These are phyloP conservation scores for Drosophila limbata DNA, from an alignment of 2,888 invertebrate genomes.

Conservation along the genomic window DNA sequence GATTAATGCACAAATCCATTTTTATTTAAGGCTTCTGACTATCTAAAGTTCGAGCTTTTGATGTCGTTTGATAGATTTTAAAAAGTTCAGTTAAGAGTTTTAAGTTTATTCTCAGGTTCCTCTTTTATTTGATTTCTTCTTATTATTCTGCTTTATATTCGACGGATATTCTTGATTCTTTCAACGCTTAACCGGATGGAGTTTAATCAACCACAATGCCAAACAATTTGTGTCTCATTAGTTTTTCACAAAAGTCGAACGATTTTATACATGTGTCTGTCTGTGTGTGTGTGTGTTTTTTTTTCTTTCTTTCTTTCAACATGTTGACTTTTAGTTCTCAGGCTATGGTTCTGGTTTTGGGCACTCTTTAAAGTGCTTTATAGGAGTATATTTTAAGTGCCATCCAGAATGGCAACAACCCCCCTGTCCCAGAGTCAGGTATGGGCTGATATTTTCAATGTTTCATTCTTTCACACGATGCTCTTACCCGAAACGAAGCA, in stretches of 20 bases:
- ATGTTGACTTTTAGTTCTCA: conserved; percentile 45
- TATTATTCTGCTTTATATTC: background rate
- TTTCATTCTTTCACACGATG: conserved; percentile 64
- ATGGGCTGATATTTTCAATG: conserved; percentile 31
- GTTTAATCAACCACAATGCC: conserved; percentile 43
- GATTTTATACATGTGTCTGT: background rate
- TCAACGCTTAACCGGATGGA: conserved; percentile 13
- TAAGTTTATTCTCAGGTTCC: background rate
- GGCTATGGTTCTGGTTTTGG: conserved; percentile 29
- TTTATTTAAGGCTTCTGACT: conserved; percentile 1
- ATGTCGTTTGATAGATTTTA: background rate
- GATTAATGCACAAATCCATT: conserved; percentile 8
- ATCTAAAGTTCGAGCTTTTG: background rate
- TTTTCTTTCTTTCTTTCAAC: background rate
- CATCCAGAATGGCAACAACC: conserved; percentile 24
- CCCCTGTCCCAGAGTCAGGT: conserved; percentile 25
- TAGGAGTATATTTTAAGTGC: conserved; percentile 29
- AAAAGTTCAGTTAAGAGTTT: background rate
- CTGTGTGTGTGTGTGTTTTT: background rate
- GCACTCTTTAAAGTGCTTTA: conserved; percentile 37
- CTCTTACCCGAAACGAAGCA: conserved; percentile 28
- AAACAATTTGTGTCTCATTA: conserved; percentile 40
- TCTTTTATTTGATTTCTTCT: conserved; percentile 4
- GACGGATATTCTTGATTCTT: background rate
- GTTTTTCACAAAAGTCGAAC: conserved; percentile 12